phyloP scores from a whole-genome alignment of 1,140 invertebrate genomes.

The Oncopeltus fasciatus region DNA sequence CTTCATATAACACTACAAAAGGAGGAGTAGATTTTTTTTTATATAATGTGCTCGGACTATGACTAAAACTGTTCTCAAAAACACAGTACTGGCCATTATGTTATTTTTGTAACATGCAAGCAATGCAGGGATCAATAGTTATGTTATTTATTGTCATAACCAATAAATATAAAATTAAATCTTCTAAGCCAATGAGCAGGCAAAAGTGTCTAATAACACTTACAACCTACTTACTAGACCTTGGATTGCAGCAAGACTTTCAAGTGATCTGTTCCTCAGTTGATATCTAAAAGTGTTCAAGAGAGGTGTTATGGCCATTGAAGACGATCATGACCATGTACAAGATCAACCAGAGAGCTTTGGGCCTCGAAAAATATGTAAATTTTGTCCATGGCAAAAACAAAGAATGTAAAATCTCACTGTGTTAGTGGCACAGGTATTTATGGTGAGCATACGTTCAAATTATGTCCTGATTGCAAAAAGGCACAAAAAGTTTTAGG shows the following conservation, averaged over 20 bases:
- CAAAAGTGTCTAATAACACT: neutral
- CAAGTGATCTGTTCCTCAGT: neutral
- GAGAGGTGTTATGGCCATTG: neutral
- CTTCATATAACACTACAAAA: conserved; percentile 29
- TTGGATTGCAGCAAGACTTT: neutral
- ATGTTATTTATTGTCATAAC: neutral
- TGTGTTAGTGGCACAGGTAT: too few species aligned
- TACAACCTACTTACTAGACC: neutral
- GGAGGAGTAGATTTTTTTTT: conserved; percentile 29
- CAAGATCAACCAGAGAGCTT: neutral
- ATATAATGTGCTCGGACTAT: conserved; percentile 23
- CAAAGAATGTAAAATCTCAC: neutral
- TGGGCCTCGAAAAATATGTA: neutral
- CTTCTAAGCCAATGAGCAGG: neutral
- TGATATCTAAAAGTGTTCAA: neutral
- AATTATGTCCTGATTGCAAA: too few species aligned
- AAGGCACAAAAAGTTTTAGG: too few species aligned
- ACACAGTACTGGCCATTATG: neutral
- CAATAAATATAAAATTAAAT: neutral
- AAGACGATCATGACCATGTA: neutral
- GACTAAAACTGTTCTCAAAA: neutral
- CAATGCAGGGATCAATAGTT: neutral
- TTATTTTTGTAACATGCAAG: neutral
- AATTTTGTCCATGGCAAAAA: neutral
- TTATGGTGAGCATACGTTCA: too few species aligned